Conservation (phyloP, 2,113 vertebrate genomes). For the Fregetta grallaria region DNA sequence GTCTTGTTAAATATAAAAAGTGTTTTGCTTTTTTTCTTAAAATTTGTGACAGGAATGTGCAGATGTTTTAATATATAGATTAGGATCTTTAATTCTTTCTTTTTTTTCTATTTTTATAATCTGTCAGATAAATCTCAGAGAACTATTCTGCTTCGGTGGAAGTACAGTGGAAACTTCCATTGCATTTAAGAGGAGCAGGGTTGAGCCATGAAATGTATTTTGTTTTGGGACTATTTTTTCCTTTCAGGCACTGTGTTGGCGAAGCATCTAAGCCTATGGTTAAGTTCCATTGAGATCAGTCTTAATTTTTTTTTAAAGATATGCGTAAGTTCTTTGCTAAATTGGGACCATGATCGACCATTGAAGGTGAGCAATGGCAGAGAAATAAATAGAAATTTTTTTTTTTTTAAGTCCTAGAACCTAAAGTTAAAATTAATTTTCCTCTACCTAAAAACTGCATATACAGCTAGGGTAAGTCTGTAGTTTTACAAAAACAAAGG, state of each 20-base stretch:
- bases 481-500: neutral
- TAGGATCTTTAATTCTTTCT: slow-evolving; percentile 48
- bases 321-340: neutral
- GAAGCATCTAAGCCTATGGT: neutral
- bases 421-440: neutral
- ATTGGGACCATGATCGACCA: neutral
- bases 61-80: slow-evolving; percentile 78
- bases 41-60: slow-evolving; percentile 70
- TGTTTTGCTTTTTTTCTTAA: slow-evolving; percentile 47
- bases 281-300: slow-evolving; percentile 1
- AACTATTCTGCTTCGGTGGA: slow-evolving; percentile 3
- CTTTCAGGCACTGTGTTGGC: neutral
- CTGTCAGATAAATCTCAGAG: slow-evolving; percentile 34
- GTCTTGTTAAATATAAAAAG: slow-evolving; percentile 66
- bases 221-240: neutral
- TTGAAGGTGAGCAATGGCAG: slow-evolving; percentile 29
- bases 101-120: slow-evolving; percentile 53
- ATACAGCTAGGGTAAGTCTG: neutral
- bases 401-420: neutral
- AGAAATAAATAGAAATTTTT: neutral
- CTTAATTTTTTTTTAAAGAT: neutral
- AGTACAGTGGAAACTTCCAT: neutral
- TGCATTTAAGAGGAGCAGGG: slow-evolving; percentile 15
- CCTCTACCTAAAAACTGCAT: neutral
- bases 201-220: slow-evolving; percentile 29